Base-by-base conservation (phyloP, 2,888 invertebrate species). In the Lydus trimaculatus region DNA sequence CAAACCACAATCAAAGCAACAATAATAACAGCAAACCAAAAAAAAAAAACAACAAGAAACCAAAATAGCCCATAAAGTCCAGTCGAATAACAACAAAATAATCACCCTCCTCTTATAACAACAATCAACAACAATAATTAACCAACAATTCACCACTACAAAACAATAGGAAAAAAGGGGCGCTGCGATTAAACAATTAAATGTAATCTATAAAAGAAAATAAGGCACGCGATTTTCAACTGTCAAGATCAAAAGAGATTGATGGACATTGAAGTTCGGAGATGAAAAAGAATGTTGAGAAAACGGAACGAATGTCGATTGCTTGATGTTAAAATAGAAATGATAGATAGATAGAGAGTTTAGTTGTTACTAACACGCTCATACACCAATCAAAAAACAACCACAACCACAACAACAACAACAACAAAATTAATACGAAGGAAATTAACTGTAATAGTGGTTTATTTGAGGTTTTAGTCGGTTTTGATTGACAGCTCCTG, bases 401-500 rank as follows among this genome's bases (percentile, higher is more conserved):
- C 3, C 36, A 36, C 31, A 33, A n/a, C n/a, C n/a, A n/a, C n/a
- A n/a, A n/a, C n/a, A n/a, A n/a, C n/a, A n/a, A n/a, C 36, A 5
- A 0, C 6, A n/a, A 11, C n/a, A 39, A 39, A 39, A n/a, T 11
- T 4, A 5, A 39, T 17, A 43, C 17, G 48, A 48, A 66, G 72
- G 71, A 72, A 76, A 77, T 78, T 76, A 75, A 72, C 73, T 68
- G 73, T 77, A 76, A 76, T 77, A 71, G 66, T 67, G 68, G 72
- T 75, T 76, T 76, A 75, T 76, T 77, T 78, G 76, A 78, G 78
- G 78, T 75, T 77, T 56, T 25, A 76, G 73, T 73, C 71, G 75
- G 71, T 77, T n/a, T 79, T 83, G 82, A 83, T 83, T 83, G 83
- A 83, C 83, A 82, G 82, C 82, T 81, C 79, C 82, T 78, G 80